These are phyloP conservation scores for Campopleginae sp. DNA, from an alignment of 2,888 invertebrate species.

Conservation along the genomic window DNA sequence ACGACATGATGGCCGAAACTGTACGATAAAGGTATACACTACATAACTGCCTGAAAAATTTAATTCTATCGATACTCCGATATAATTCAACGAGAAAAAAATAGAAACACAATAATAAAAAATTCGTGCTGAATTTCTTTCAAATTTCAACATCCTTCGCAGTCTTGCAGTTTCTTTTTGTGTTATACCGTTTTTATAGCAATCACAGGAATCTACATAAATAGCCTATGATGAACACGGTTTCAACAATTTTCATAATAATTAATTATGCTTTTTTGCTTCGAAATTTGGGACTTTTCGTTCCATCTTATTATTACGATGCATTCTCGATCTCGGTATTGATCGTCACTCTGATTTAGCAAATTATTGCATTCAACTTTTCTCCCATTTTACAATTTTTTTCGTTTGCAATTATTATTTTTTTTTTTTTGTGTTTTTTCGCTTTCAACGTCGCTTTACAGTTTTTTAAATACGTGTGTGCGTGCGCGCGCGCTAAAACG, in stretches of 20 bases:
- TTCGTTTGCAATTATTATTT: background rate
- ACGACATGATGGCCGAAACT: background rate
- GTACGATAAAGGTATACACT: background rate
- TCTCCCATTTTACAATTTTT: constrained; percentile 8
- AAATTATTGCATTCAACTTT: constrained; percentile 38
- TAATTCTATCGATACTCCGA: constrained; percentile 35
- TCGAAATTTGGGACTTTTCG: background rate
- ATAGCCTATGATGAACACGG: constrained; percentile 66
- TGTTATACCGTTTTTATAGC: background rate
- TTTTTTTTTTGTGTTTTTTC: background rate
- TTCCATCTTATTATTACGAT: constrained; percentile 32
- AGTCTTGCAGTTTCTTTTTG: constrained; percentile 3
- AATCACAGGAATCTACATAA: constrained; percentile 17
- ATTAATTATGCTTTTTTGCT: constrained; percentile 8
- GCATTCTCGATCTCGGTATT: constrained; percentile 59
- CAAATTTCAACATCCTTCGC: constrained; percentile 22
- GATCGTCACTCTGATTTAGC: constrained; percentile 61
- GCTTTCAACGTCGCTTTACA: constrained; percentile 25
- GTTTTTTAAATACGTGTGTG: constrained; percentile 53
- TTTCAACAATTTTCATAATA: constrained; percentile 50
- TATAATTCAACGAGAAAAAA: constrained; percentile 12
- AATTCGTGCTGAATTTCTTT: constrained; percentile 40
- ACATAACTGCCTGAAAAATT: constrained; percentile 43
- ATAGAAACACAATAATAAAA: constrained; percentile 24
- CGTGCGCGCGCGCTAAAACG: constrained; percentile 64